Base-by-base conservation (phyloP, 2,113 vertebrate genomes). In the Oncorhynchus keta region DNA sequence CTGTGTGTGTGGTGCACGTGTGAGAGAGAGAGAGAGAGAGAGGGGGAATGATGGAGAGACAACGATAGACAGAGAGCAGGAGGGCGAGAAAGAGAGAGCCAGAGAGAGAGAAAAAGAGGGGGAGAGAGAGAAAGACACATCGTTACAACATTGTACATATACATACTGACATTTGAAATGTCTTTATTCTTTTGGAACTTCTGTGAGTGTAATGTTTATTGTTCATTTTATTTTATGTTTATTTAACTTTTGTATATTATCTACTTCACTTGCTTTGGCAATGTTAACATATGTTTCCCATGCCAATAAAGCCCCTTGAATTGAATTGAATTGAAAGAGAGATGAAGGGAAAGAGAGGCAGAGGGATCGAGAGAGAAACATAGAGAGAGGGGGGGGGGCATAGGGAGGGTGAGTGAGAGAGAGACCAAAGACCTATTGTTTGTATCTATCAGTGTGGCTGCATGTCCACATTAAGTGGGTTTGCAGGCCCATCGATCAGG, bases 401-500 rank as follows among this genome's bases (percentile, higher is more conserved):
- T 11, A 57, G 3, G 20, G 55, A 62, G 59, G 55, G 64, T 79
- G 64, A 68, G 26, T 69, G 22, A 39, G 49, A 45, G 69, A 70
- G 32, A 35, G 16, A 14, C 9, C 4, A 9, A 2, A 11, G 39
- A 26, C 39, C 35, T 6, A 7, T 26, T 68, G 26, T 70, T 68
- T 39, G 30, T 28, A 18, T 28, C 30, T 62, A n/a, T 32, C 77
- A 68, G 30, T 49, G 24, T 26, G 49, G 13, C 65, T 55, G 51
- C 51, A 14, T 55, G 16, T 55, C 51, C 65, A 55, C 30, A 57
- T 12, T 75, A 70, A 76, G 64, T 79, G 86, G 4, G 20, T 74
- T 68, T 76, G 72, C 24, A 35, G 79, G 72, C 76, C 72, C 80
- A 92, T 93, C 62, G 89, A 93, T 91, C 67, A 20, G 69, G 72